These are phyloP conservation scores for Hippopotamyrus pictus DNA, from an alignment of 2,797 vertebrate genomes.

Conservation along the genomic window DNA sequence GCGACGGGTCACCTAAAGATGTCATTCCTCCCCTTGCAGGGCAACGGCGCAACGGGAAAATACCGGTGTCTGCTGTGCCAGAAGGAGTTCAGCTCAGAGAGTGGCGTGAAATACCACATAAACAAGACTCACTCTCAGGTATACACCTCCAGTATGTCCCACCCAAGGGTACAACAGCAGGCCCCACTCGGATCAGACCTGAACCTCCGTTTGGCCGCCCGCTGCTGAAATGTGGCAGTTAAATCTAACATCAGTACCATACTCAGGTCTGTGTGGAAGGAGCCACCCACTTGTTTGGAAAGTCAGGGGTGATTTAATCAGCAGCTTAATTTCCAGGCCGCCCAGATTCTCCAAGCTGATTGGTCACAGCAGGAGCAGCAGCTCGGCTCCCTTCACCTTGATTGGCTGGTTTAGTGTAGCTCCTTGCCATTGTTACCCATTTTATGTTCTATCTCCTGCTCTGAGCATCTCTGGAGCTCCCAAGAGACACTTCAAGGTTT, in stretches of 20 bases:
- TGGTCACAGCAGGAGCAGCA: neutral
- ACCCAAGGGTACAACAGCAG: neutral
- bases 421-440: neutral
- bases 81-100: conserved; percentile 96
- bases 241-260: neutral
- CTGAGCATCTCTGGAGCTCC: neutral
- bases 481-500: neutral
- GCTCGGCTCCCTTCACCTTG: neutral
- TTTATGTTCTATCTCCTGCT: neutral
- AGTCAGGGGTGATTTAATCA: neutral
- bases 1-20: neutral
- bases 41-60: conserved; percentile 83
- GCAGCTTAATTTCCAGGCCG: neutral
- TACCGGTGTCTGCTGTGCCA: conserved; percentile 91
- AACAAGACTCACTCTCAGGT: conserved; percentile 93
- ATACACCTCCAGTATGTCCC: conserved; percentile 34
- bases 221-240: neutral
- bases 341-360: neutral
- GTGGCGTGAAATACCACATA: conserved; percentile 96
- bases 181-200: neutral
- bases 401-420: neutral
- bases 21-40: conserved; percentile 57
- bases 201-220: neutral
- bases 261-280: neutral
- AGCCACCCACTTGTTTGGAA: neutral